Evolutionary conservation across 2,113 vertebrate species (phyloP).

Genomic region (Helogale parvula): DNA sequence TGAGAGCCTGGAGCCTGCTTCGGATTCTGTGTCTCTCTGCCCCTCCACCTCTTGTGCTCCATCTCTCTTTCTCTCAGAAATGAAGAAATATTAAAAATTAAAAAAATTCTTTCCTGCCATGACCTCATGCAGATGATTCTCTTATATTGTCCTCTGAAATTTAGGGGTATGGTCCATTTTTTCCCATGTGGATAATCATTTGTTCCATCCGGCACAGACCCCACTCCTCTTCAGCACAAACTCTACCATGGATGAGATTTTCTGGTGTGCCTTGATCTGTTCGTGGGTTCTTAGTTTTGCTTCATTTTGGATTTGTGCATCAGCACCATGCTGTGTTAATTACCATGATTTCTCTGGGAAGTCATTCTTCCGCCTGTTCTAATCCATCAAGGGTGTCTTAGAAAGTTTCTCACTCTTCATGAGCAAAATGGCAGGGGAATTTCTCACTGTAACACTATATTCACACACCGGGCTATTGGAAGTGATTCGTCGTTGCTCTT

Average conservation of each 20-base stretch:
- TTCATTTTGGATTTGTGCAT: neutral
- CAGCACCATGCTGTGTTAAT: neutral
- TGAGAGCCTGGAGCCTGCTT: too few species aligned
- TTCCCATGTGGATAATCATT: neutral
- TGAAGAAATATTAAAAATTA: too few species aligned
- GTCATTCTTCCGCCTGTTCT: neutral
- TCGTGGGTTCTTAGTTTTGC: neutral
- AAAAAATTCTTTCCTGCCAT: neutral
- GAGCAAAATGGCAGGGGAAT: neutral
- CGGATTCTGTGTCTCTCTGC: too few species aligned
- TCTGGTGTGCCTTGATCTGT: neutral
- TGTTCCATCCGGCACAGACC: neutral
- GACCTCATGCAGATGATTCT: neutral
- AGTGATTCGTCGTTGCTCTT: neutral
- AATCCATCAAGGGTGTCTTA: neutral
- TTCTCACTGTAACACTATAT: neutral
- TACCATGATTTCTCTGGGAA: neutral
- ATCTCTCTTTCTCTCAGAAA: too few species aligned
- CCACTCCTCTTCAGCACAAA: neutral
- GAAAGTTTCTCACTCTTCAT: constrained; percentile 36
- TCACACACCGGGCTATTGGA: neutral
- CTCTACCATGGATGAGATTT: neutral
- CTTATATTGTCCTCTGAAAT: neutral
- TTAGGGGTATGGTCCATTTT: neutral
- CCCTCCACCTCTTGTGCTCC: too few species aligned